These are phyloP conservation scores for Paracyclopina nana DNA, from an alignment of 1,140 invertebrate species.

Conservation along the genomic window DNA sequence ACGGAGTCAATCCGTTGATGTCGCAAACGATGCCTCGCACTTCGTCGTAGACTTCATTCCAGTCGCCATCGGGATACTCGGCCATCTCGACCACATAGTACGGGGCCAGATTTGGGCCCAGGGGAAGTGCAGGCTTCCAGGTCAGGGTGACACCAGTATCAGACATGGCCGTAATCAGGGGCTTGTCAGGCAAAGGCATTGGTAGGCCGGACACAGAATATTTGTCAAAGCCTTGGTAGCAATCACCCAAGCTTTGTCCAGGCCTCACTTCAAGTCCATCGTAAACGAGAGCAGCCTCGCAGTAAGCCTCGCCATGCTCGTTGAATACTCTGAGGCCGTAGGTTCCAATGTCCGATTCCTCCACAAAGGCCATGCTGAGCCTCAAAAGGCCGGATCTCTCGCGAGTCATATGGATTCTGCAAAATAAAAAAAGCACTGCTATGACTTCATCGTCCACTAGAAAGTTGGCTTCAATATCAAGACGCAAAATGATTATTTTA, in stretches of 20 bases:
- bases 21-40: slow-evolving; percentile 61
- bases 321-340: slow-evolving; percentile 63
- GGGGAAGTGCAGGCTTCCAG: slow-evolving; percentile 73
- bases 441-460: no score
- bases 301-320: slow-evolving; percentile 57
- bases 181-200: slow-evolving; percentile 59
- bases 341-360: slow-evolving; percentile 49
- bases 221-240: slow-evolving; percentile 62
- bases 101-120: slow-evolving; percentile 53
- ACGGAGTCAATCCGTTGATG: slow-evolving; percentile 57
- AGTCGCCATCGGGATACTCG: slow-evolving; percentile 63
- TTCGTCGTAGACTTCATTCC: slow-evolving; percentile 34
- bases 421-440: no score
- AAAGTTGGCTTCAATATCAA: no score
- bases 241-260: slow-evolving; percentile 46
- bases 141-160: slow-evolving; percentile 60
- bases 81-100: slow-evolving; percentile 88
- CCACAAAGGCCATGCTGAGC: slow-evolving; percentile 43
- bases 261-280: slow-evolving; percentile 33
- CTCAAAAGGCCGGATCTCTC: slow-evolving; percentile 58
- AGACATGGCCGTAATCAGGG: slow-evolving; percentile 69
- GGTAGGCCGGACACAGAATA: slow-evolving; percentile 55
- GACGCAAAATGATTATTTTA: slow-evolving; percentile 20
- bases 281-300: slow-evolving; percentile 52
- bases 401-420: slow-evolving; percentile 56